Evolutionary conservation across 2,888 invertebrate genomes (phyloP), one percentile per base, ranked within the genome.

Genomic region (Epirrita christyi): DNA sequence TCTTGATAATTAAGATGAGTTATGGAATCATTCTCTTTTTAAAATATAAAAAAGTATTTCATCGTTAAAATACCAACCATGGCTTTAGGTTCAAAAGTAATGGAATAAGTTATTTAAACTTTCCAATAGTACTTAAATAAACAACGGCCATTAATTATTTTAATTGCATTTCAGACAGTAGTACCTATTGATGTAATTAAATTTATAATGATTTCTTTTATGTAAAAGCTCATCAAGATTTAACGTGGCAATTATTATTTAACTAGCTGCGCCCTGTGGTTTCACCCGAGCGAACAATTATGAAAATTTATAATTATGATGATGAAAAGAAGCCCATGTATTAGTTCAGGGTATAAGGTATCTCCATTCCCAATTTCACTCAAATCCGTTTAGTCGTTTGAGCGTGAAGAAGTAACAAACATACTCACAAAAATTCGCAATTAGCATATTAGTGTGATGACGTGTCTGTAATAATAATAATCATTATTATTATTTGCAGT

Each of bases 81-180:
- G 34, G 41, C 40, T 15, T 40, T 11, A 29, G 21, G 11, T 38
- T 6, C 28, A 48, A n/a, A 44, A 45, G 28, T 29, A 45, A 38
- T 10, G 27, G 40, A 32, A 28, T 44, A 40, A 32, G 28, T 44
- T 34, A 34, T 55, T 38, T 15, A 29, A 46, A 56, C 51, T 52
- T 47, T 40, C 38, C 32, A 43, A 45, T 29, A 46, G 37, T 45
- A 27, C 6, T 40, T 1, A 40, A 40, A 41, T 40, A 27, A 38
- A 0, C n/a, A n/a, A n/a, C 15, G 47, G 11, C 27, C 11, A 40
- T 38, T 41, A 9, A 21, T 43, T 49, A 15, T 21, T 38, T 15
- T 0, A 43, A 56, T 34, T 41, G 37, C 36, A 44, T 44, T 51
- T 28, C 1, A 2, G 32, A 32, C 7, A 32, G 28, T 29, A 29